Evolutionary conservation across 2,797 vertebrate genomes (phyloP).

Genomic region (Gymnoscopelus microlampas): DNA sequence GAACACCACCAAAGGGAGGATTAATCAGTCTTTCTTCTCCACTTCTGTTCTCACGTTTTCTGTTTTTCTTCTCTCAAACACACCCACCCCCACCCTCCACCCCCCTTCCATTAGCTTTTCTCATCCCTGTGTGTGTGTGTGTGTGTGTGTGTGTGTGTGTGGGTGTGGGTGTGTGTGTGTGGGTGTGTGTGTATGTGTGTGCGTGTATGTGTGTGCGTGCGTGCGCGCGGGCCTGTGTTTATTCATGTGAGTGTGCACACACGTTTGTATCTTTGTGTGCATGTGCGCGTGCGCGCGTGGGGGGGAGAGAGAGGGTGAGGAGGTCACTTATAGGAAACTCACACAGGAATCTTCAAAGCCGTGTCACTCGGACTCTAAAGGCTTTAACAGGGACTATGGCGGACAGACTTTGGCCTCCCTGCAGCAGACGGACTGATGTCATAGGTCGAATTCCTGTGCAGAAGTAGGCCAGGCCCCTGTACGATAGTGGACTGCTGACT

Average conservation of each 20-base stretch:
- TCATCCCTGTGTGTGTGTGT: slow-evolving; percentile 59
- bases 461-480: slow-evolving; percentile 80
- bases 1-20: slow-evolving; percentile 76
- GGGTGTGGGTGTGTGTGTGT: slow-evolving; percentile 46
- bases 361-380: slow-evolving; percentile 67
- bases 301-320: too few species aligned
- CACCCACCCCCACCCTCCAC: slow-evolving; percentile 17
- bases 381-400: slow-evolving; percentile 47
- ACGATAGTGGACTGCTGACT: slow-evolving; percentile 84
- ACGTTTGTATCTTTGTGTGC: slow-evolving; percentile 19
- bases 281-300: too few species aligned
- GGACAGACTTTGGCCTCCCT: slow-evolving; percentile 79
- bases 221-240: not conserved
- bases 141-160: slow-evolving; percentile 52
- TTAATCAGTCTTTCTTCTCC: slow-evolving; percentile 77
- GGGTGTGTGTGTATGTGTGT: slow-evolving; percentile 31
- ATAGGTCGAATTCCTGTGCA: slow-evolving; percentile 83
- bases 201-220: too few species aligned
- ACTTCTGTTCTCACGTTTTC: slow-evolving; percentile 77
- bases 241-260: slow-evolving; percentile 35
- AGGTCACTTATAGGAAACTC: too few species aligned
- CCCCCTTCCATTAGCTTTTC: slow-evolving; percentile 61
- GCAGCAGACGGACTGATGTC: slow-evolving; percentile 80
- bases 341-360: too few species aligned
- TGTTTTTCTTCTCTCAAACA: slow-evolving; percentile 68